Base-by-base conservation (phyloP, 2,113 vertebrate species). In the Carlito syrichta region DNA sequence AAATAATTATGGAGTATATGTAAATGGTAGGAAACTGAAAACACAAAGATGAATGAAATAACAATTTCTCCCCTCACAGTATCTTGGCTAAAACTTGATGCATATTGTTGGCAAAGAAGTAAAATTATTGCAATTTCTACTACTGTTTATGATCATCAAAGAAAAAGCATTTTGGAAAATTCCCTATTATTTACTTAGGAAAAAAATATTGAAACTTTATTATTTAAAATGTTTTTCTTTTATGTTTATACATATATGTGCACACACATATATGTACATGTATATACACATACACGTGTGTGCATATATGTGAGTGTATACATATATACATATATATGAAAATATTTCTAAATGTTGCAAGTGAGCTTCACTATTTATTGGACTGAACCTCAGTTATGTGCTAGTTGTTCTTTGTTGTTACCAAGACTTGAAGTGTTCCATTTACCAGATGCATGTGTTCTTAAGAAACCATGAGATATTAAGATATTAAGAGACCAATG, bases 101-200 rank as follows among this genome's bases (percentile, higher is more conserved):
- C 58, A 43, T 27, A 56, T 30, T 56, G 40, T 81, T n/a, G n/a
- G n/a, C n/a, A 71, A 58, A 43, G 89, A 91, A 86, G 32, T 56
- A 73, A 9, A 89, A 19, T 68, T 84, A 82, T 62, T 40, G 35
- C 27, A 30, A 68, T 68, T 45, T 88, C 79, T 30, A 56, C n/a
- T 74, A n/a, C 1, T 71, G 35, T 89, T 68, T 38, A 45, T 50
- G 35, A 22, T 69, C 8, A 76, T 45, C 38, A 77, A 74, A 85
- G 32, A 92, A 68, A 13, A 82, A 79, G 9, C 40, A 90, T 83
- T 85, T 94, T 90, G 27, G 13, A 86, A 82, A 45, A 87, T 83
- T 66, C 32, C 32, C 6, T 63, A 62, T 69, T 27, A 81, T 89
- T 90, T 86, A 7, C 52, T 76, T 63, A 27, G 16, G 9, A 38